phyloP scores from a whole-genome alignment of 2,797 vertebrate genomes.

The Eulemur rubriventer region DNA sequence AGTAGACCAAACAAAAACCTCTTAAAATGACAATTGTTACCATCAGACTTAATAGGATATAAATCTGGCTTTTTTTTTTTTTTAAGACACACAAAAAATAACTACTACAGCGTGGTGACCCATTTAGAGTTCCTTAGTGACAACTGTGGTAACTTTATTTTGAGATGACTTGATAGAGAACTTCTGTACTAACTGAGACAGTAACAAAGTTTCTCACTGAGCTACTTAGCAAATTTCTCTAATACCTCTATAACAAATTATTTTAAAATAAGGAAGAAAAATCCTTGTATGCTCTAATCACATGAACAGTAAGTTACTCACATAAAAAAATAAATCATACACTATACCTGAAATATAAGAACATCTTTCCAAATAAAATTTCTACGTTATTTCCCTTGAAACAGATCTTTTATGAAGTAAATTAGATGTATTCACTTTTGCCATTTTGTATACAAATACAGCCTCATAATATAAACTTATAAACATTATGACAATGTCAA shows the following conservation, averaged over 20 bases:
- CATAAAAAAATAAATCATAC: neutral
- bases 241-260: neutral
- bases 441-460: neutral
- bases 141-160: neutral
- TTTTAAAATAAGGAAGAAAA: neutral
- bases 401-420: conserved; percentile 13
- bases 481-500: neutral
- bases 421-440: neutral
- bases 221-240: neutral
- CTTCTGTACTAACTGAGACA: neutral
- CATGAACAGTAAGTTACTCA: neutral
- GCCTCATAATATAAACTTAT: neutral
- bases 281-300: neutral
- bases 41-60: conserved; percentile 15
- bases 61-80: neutral
- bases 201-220: neutral
- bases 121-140: neutral
- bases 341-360: neutral
- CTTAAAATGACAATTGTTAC: neutral
- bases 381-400: neutral
- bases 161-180: neutral
- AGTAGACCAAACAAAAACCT: neutral
- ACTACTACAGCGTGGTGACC: neutral
- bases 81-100: neutral
- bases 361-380: conserved; percentile 7